Evolutionary conservation across 2,888 invertebrate species (phyloP).

Genomic region (Lasius fuliginosus): DNA sequence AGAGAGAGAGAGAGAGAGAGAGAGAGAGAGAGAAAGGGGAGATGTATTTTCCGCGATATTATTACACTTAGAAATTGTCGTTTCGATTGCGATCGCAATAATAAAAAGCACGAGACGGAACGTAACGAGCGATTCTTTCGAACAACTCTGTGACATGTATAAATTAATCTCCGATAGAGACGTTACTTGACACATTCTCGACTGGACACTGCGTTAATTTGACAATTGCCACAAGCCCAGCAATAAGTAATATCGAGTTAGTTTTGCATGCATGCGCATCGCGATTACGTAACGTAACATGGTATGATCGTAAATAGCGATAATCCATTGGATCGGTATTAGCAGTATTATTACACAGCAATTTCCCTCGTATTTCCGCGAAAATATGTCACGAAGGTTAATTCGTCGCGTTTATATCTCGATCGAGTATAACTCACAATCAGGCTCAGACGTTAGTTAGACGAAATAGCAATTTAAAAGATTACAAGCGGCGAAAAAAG

Average conservation of each 20-base stretch:
- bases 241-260: conserved; percentile 9
- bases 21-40: conserved; percentile 5
- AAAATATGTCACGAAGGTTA: conserved; percentile 9
- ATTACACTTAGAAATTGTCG: conserved; percentile 36
- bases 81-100: not conserved
- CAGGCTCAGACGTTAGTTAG: not conserved
- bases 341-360: conserved; percentile 3
- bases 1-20: conserved; percentile 40
- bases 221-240: not conserved
- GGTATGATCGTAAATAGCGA: conserved; percentile 5
- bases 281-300: not conserved
- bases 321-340: conserved; percentile 15
- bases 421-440: not conserved
- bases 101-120: not conserved
- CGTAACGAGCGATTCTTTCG: not conserved
- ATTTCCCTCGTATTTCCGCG: not conserved
- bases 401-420: not conserved
- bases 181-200: not conserved
- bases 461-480: not conserved
- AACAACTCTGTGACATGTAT: not conserved
- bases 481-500: conserved; percentile 22
- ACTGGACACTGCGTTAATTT: not conserved
- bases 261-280: not conserved
- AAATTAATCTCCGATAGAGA: not conserved
- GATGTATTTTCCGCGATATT: conserved; percentile 27